phyloP scores from a whole-genome alignment of 2,888 invertebrate species.

The Crioceris asparagi region DNA sequence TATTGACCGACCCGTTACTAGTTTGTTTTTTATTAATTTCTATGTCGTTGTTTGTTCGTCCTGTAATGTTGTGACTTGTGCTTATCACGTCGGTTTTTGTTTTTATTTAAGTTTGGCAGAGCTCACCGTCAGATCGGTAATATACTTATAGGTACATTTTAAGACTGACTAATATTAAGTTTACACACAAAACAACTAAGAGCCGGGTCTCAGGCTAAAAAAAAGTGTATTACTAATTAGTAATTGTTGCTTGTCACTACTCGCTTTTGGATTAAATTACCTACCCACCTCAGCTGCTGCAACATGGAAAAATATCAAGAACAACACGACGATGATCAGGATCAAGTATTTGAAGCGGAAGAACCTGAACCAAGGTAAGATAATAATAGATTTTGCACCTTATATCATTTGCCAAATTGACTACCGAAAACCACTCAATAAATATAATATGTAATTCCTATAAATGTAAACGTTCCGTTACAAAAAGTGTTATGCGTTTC shows the following conservation, averaged over 20 bases:
- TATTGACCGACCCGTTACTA: too few relatives aligned
- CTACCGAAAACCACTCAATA: too few relatives aligned
- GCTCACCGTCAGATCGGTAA: neutral
- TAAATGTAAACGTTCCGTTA: too few relatives aligned
- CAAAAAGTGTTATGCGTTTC: too few relatives aligned
- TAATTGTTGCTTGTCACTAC: conserved; percentile 10
- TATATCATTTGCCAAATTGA: too few relatives aligned
- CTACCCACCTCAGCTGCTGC: conserved; percentile 27
- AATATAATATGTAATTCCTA: too few relatives aligned
- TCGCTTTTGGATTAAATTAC: conserved; percentile 8
- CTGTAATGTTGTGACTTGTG: conserved; percentile 27
- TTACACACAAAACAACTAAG: too few relatives aligned
- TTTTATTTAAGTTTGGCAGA: conserved; percentile 6
- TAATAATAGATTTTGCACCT: too few relatives aligned
- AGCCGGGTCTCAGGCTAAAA: conserved; percentile 13
- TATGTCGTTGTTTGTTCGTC: conserved; percentile 23
- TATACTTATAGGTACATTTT: neutral
- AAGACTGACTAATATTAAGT: conserved; percentile 35
- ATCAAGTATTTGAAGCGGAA: conserved; percentile 62
- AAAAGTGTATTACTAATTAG: conserved; percentile 10
- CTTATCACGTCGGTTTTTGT: conserved; percentile 12
- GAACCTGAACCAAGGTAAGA: conserved; percentile 50
- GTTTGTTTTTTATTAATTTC: too few relatives aligned
- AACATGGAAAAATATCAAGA: conserved; percentile 59
- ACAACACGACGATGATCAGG: conserved; percentile 60